Conservation (phyloP, 2,113 vertebrate genomes). For the Ibidorhyncha struthersii region DNA sequence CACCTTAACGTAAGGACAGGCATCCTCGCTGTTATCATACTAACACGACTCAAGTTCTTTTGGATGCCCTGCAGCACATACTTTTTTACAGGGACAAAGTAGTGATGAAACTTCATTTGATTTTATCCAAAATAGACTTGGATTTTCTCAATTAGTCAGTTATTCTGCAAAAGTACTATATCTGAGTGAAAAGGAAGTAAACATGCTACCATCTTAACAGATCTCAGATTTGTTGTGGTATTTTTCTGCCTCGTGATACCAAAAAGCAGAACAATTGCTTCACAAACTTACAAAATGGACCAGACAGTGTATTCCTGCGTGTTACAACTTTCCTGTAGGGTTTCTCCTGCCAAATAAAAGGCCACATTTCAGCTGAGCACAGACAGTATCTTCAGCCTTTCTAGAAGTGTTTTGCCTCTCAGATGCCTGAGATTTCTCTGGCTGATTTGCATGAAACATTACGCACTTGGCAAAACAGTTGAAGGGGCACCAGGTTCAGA, state of each 20-base stretch:
- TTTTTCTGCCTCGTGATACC: neutral
- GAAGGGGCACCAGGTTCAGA: neutral
- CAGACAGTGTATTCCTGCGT: neutral
- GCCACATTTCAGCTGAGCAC: neutral
- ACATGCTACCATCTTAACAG: neutral
- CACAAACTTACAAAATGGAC: neutral
- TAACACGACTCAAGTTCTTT: neutral
- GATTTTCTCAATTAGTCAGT: neutral
- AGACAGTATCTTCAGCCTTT: neutral
- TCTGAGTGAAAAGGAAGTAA: neutral
- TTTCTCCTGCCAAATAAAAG: neutral
- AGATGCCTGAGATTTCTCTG: neutral
- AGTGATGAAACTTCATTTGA: neutral
- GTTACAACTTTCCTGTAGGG: neutral
- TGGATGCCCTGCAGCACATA: neutral
- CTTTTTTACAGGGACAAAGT: neutral
- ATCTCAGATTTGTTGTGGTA: neutral
- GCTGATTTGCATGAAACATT: neutral
- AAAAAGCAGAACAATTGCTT: neutral
- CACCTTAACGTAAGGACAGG: neutral
- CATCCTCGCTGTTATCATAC: neutral
- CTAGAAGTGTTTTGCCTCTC: neutral
- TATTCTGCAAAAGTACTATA: neutral
- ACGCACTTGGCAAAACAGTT: neutral
- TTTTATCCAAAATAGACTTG: neutral